A percentile compares a stretch with the other conserved stretches of the same genome.
Conservation (phyloP, 2,113 vertebrate species). For the Agapornis roseicollis region DNA sequence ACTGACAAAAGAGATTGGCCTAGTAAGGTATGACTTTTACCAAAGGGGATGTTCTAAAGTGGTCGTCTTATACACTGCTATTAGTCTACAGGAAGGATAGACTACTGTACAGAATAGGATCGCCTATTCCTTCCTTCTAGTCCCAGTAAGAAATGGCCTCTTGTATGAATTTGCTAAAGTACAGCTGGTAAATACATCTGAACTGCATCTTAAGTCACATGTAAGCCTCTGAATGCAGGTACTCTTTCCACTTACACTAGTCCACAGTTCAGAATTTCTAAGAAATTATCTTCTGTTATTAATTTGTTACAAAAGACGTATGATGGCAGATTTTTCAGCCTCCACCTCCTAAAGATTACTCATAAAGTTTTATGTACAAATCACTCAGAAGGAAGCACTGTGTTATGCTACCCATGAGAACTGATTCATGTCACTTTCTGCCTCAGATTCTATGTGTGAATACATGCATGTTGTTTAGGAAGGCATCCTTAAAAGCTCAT, state of each 20-base stretch:
- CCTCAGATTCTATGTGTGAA: neutral
- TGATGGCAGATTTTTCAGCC: neutral
- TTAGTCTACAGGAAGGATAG: neutral
- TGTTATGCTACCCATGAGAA: neutral
- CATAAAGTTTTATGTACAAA: neutral
- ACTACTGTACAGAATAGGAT: neutral
- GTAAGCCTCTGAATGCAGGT: neutral
- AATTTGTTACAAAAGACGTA: neutral
- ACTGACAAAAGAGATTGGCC: neutral
- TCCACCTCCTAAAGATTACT: neutral
- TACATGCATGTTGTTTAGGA: neutral
- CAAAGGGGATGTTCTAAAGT: neutral
- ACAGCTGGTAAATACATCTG: neutral
- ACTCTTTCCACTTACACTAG: neutral
- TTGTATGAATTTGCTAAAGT: neutral
- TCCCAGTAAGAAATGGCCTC: neutral
- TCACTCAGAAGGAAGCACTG: neutral
- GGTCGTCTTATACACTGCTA: neutral
- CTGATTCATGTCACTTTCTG: neutral
- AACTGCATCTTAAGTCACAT: neutral
- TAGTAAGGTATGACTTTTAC: neutral
- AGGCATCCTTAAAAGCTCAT: neutral
- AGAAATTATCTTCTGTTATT: neutral
- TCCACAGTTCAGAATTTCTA: neutral
- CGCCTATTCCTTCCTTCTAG: neutral